A percentile compares a stretch with the other conserved stretches of the same genome.
Evolutionary conservation across 2,113 vertebrate genomes (phyloP).

Genomic region (Megaceryle maxima): DNA sequence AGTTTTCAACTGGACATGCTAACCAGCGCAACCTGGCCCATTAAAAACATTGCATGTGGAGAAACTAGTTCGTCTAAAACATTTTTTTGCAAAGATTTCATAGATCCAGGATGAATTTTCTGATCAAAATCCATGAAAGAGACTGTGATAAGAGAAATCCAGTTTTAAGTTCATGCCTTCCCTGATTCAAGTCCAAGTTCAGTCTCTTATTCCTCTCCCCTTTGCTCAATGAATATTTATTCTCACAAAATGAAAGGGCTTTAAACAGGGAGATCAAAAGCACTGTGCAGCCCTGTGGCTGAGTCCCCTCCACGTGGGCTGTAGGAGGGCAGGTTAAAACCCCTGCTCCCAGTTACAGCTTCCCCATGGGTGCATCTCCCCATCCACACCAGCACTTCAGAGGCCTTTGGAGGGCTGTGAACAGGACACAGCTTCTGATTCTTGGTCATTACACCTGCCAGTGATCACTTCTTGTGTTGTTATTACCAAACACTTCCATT

Average conservation of each 20-base stretch:
- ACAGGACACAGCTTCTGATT: neutral
- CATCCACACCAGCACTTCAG: neutral
- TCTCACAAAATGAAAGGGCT: neutral
- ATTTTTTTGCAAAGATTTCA: neutral
- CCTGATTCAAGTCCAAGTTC: neutral
- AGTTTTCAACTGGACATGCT: neutral
- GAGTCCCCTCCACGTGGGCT: neutral
- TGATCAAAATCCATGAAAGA: neutral
- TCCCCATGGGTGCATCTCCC: neutral
- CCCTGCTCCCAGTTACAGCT: neutral
- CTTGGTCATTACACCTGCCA: neutral
- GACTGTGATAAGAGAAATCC: neutral
- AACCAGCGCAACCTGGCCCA: neutral
- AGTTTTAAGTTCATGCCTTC: neutral
- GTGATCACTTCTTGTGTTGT: neutral
- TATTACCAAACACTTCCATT: neutral
- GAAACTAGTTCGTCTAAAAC: neutral
- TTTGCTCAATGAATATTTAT: slow-evolving; percentile 17
- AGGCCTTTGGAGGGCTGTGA: neutral
- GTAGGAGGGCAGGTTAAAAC: neutral
- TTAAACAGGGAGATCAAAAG: neutral
- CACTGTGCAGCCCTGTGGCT: neutral
- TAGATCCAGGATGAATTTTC: neutral
- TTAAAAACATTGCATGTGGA: neutral
- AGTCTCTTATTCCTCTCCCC: neutral